Evolutionary conservation across 2,113 vertebrate genomes (phyloP).

Genomic region (Prunella fulvescens): DNA sequence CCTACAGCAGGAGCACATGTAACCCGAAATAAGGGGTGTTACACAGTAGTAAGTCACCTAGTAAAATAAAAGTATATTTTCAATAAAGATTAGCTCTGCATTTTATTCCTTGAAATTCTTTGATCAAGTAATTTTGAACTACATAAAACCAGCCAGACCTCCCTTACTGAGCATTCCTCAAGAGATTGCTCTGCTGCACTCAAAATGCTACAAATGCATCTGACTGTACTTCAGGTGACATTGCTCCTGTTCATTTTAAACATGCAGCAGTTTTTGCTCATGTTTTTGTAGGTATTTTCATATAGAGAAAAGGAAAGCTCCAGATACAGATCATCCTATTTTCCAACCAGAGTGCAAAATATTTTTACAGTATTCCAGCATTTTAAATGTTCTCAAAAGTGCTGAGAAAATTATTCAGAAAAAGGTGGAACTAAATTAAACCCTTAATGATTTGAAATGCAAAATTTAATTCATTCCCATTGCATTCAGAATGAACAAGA

Average conservation of each 20-base stretch:
- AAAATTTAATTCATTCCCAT: background rate
- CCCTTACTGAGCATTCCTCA: background rate
- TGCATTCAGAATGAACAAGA: background rate
- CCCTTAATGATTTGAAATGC: background rate
- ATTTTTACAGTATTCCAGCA: background rate
- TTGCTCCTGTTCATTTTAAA: background rate
- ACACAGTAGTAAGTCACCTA: constrained; percentile 53
- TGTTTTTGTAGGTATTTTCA: background rate
- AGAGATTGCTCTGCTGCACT: background rate
- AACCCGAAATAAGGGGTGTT: background rate
- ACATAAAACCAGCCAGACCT: constrained; percentile 45
- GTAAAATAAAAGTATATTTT: constrained; percentile 51
- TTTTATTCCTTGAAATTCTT: constrained; percentile 49
- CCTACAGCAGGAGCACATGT: constrained; percentile 39
- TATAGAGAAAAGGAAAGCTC: background rate
- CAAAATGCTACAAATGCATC: background rate
- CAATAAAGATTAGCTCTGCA: constrained; percentile 54
- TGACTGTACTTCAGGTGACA: background rate
- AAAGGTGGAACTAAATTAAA: background rate
- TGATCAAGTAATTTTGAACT: constrained; percentile 60
- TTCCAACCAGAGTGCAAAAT: background rate
- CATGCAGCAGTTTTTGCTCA: rapidly evolving
- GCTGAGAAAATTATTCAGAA: background rate
- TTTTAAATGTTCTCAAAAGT: background rate
- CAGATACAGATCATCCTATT: background rate